Conservation (phyloP, 2,113 vertebrate genomes). For the Caranx melampygus region DNA sequence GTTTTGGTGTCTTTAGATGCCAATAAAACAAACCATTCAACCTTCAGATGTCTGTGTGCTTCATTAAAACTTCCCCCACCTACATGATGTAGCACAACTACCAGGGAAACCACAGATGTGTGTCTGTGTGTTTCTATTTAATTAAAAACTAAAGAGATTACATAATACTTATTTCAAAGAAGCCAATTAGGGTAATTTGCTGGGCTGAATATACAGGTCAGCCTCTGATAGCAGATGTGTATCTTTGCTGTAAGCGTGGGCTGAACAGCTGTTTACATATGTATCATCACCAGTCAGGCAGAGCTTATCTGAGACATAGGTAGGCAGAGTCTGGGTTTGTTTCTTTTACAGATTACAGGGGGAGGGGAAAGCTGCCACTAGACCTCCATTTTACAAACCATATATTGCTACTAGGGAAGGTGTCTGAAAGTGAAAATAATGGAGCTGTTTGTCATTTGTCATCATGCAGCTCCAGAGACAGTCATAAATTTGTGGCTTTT, state of each 20-base stretch:
- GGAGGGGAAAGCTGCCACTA: background rate
- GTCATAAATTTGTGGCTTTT: background rate
- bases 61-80: constrained; percentile 36
- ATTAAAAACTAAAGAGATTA: constrained; percentile 54
- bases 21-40: constrained; percentile 68
- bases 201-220: constrained; percentile 51
- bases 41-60: constrained; percentile 22
- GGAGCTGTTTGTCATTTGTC: background rate
- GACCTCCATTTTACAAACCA: constrained; percentile 9
- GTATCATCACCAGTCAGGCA: constrained; percentile 17
- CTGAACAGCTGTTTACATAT: constrained; percentile 67
- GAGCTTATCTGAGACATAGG: constrained; percentile 30
- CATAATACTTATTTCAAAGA: constrained; percentile 45
- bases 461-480: background rate
- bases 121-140: constrained; percentile 29
- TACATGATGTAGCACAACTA: constrained; percentile 17
- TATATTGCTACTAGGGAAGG: background rate
- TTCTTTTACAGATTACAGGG: constrained; percentile 8
- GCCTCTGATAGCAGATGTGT: constrained; percentile 63
- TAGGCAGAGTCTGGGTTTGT: background rate
- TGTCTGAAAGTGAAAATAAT: background rate
- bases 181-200: constrained; percentile 71
- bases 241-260: constrained; percentile 44
- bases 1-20: constrained; percentile 25
- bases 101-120: constrained; percentile 21